Conservation (phyloP, 1,140 invertebrate species). For the Drosophila busckii region DNA sequence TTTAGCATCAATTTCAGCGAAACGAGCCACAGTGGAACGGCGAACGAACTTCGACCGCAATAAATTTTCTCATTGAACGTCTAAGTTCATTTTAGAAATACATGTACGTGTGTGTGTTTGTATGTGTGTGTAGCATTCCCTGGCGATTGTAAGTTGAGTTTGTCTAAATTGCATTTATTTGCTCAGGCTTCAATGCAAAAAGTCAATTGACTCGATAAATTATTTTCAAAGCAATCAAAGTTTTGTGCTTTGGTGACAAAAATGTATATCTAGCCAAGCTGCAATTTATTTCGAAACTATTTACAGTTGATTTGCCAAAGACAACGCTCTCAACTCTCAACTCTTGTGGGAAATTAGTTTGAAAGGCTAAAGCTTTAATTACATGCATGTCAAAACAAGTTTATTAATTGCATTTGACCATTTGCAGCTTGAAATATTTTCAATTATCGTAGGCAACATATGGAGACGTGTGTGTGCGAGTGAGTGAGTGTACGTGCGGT, state of each 20-base stretch:
- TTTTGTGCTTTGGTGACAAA: slow-evolving; percentile 58
- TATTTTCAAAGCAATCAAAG: slow-evolving; percentile 76
- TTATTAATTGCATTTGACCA: slow-evolving; percentile 28
- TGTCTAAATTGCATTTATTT: slow-evolving; percentile 74
- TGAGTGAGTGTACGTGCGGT: background rate
- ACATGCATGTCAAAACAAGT: slow-evolving; percentile 4
- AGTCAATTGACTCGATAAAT: slow-evolving; percentile 77
- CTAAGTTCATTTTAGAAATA: too few relatives aligned
- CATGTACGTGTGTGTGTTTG: slow-evolving; percentile 12
- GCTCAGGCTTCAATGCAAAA: slow-evolving; percentile 57
- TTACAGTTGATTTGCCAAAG: too few relatives aligned
- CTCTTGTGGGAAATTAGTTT: too few relatives aligned
- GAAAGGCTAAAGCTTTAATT: slow-evolving; percentile 32
- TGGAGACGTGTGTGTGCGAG: slow-evolving; percentile 1
- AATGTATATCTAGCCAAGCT: slow-evolving; percentile 50
- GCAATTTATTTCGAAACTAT: slow-evolving; percentile 27
- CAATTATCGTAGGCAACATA: slow-evolving; percentile 45
- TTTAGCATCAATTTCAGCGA: too few relatives aligned
- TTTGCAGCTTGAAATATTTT: slow-evolving; percentile 54
- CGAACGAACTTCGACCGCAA: slow-evolving; percentile 70
- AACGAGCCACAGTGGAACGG: too few relatives aligned
- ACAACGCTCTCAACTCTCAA: too few relatives aligned
- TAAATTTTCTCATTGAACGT: slow-evolving; percentile 71
- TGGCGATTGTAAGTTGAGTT: slow-evolving; percentile 62
- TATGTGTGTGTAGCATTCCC: slow-evolving; percentile 23